Base-by-base conservation (phyloP, 2,113 vertebrate species). In the Sporophila hypoxantha region DNA sequence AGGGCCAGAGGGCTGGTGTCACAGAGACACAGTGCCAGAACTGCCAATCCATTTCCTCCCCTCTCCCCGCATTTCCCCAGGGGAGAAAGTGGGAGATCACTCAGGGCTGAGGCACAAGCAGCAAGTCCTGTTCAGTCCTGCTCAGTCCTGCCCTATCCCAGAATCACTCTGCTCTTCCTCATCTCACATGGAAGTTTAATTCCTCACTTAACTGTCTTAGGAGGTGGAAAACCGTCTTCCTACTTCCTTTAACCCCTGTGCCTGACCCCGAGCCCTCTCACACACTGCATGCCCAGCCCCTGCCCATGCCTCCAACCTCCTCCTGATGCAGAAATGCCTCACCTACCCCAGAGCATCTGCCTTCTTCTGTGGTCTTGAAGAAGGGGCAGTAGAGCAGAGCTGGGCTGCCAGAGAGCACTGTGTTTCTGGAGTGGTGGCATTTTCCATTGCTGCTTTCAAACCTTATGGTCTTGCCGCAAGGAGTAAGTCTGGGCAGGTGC, bases 11-110 rank as follows among this genome's bases (percentile, higher is more conserved):
- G 10, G 37, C 26, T 34, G 21, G 9, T 47, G 61, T 16, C 3
- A 0, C 16, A 8, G 12, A 79, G 37, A 82, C 6, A 12, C 50
- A 50, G 26, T 1, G 4, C 39, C 44, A 66, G 67, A 87, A 47
- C 16, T 32, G 17, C 49, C 12, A 20, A 8, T 42, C 9, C 36
- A 6, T 27, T 50, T n/a, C 36, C 32, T 1, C 1, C 34, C 30
- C 15, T 20, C 20, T 71, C 14, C 36, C 16, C 36, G n/a, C 1
- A 0, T n/a, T 78, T 87, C 14, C 17, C 11, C 10, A 8, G 37
- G 10, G 9, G 2, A 25, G 9, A 56, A 56, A 18, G 6, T 57
- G 0, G 10, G 17, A 2, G 2, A 3, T 73, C 2, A 3, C 22
- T 65, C 36, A 23, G 57, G 36, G 20, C n/a, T 67, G 52, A 42